These are phyloP conservation scores for Clivina fossor DNA, from an alignment of 2,888 invertebrate genomes.

Conservation along the genomic window DNA sequence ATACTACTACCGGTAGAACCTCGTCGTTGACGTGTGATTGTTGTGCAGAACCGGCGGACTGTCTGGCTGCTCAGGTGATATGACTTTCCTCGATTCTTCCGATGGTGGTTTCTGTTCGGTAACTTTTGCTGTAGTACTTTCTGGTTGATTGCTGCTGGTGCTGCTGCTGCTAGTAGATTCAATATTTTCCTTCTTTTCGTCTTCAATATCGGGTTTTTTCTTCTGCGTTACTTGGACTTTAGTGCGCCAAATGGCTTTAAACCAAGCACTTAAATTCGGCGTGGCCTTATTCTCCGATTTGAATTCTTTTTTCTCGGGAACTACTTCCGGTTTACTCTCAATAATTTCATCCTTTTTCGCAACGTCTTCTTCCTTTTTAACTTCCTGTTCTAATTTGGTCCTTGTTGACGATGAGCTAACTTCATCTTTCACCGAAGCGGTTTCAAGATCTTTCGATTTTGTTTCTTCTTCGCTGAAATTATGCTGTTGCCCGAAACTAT, in stretches of 20 bases:
- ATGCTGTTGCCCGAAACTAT: constrained; percentile 70
- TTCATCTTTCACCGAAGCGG: constrained; percentile 39
- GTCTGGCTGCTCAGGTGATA: constrained; percentile 49
- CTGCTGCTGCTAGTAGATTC: constrained; percentile 49
- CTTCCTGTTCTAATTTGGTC: constrained; percentile 43
- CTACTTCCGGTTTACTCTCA: constrained; percentile 33
- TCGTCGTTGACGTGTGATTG: constrained; percentile 65
- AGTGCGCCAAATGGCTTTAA: constrained; percentile 87
- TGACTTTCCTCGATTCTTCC: constrained; percentile 37
- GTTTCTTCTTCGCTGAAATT: constrained; percentile 61
- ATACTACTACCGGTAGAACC: constrained; percentile 80
- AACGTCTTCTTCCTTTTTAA: constrained; percentile 45
- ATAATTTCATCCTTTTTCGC: constrained; percentile 45
- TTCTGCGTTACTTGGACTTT: constrained; percentile 65
- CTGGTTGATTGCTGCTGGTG: constrained; percentile 40
- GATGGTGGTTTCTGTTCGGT: constrained; percentile 42
- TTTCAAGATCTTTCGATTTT: constrained; percentile 53
- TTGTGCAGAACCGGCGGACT: too few species aligned
- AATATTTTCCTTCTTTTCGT: constrained; percentile 52
- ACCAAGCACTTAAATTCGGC: constrained; percentile 88
- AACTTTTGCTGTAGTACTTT: constrained; percentile 42
- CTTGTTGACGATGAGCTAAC: constrained; percentile 43
- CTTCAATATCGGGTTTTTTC: constrained; percentile 53
- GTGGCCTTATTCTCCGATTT: constrained; percentile 63
- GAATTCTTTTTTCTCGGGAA: constrained; percentile 37